Conservation (phyloP, 2,888 invertebrate species). For the Cryptocheilus praepositus region DNA sequence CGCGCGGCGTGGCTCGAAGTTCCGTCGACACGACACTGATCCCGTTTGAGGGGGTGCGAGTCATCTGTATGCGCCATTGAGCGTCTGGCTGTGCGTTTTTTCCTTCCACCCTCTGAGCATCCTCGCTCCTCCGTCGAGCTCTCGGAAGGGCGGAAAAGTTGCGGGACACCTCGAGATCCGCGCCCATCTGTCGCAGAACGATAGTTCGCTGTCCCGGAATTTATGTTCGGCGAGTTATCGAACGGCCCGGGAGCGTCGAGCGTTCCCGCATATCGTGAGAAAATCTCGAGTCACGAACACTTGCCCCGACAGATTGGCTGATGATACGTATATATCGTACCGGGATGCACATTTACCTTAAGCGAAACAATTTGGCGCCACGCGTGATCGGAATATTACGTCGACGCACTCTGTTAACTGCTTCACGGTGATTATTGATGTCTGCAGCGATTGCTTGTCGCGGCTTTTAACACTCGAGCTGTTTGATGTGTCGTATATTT, state of each 20-base stretch:
- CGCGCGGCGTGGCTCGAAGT: neutral
- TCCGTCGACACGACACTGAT: slow-evolving; percentile 1
- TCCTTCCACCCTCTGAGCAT: slow-evolving; percentile 6
- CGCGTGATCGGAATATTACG: no score
- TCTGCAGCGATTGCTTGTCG: no score
- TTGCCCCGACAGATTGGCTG: slow-evolving; percentile 22
- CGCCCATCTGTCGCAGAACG: slow-evolving; percentile 41
- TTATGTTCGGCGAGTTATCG: slow-evolving; percentile 56
- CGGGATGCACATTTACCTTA: no score
- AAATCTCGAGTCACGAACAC: slow-evolving; percentile 28
- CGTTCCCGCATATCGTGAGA: slow-evolving; percentile 31
- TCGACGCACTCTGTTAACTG: no score
- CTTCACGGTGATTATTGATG: no score
- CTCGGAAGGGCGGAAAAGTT: neutral
- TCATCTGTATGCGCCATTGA: slow-evolving; percentile 28
- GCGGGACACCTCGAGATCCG: slow-evolving; percentile 28
- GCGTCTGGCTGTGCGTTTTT: slow-evolving; percentile 17
- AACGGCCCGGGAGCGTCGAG: slow-evolving; percentile 33
- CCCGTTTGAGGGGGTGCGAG: neutral
- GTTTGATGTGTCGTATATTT: no score
- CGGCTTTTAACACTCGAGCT: no score
- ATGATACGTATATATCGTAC: neutral
- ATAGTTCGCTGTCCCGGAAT: slow-evolving; percentile 47
- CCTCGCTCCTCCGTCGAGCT: neutral
- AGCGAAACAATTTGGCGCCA: no score